Base-by-base conservation (phyloP, 2,888 invertebrate species). In the Pycnomerus fuliginosus region DNA sequence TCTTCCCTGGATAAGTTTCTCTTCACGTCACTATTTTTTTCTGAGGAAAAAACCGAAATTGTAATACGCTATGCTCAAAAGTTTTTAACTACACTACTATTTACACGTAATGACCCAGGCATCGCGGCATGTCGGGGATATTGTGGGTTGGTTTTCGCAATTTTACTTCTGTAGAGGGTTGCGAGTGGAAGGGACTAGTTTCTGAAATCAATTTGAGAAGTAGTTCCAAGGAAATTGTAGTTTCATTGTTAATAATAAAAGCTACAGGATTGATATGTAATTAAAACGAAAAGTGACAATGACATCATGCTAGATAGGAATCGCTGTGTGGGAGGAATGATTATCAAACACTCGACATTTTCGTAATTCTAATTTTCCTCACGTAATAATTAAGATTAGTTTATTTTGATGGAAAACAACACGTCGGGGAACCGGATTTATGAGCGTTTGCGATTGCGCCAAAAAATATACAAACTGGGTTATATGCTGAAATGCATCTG, bases 31-130 rank as follows among this genome's bases (percentile, higher is more conserved):
- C 75, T 74, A 75, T 73, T 73, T 72, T 74, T 73, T 64, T 48
- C 66, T 77, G 76, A 64, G 75, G 75, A 59, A 58, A 55, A 77
- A 55, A 45, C 51, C 38, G 34, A 33, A 22, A 17, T 42, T 41
- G 22, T 37, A 37, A 33, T 28, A 17, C 33, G 12, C 7, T 15
- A 34, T n/a, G 44, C 36, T 37, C 16, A 23, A 36, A 37, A 35
- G n/a, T 24, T 17, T 33, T 20, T 13, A 17, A 31, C 20, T 29
- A 34, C 12, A 29, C 23, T 42, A 30, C 27, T 31, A 20, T 44
- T 50, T 54, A 80, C 64, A 80, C 76, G 75, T 79, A 80, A 71
- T 80, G 79, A 67, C 76, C 79, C 79, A 79, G 79, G 74, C 79
- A 78, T 70, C 79, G 77, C 71, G 80, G 77, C 69, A 78, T 76